Conservation (phyloP, 2,113 vertebrate species). For the Tupaia chinensis region DNA sequence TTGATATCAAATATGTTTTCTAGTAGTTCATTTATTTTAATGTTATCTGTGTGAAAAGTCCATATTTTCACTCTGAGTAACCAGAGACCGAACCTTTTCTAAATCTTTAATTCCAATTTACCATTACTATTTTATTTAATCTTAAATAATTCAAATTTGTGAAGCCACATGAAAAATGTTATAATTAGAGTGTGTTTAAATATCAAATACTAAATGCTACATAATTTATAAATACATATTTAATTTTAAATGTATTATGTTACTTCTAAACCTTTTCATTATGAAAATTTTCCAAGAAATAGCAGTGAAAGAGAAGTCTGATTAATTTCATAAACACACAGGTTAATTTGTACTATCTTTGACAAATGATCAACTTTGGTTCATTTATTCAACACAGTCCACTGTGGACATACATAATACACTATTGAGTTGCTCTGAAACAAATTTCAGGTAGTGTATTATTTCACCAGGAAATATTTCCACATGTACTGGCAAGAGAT, state of each 20-base stretch:
- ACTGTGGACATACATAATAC: fast-evolving
- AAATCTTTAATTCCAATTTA: neutral
- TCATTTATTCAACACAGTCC: neutral
- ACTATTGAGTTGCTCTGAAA: neutral
- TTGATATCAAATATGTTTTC: neutral
- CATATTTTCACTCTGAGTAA: neutral
- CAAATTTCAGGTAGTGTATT: neutral
- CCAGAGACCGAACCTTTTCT: neutral
- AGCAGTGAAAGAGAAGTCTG: neutral
- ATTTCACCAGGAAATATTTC: constrained; percentile 9
- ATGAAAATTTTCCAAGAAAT: neutral
- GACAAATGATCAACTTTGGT: neutral
- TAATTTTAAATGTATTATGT: neutral
- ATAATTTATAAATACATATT: neutral
- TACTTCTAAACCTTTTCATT: neutral
- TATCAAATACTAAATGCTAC: neutral
- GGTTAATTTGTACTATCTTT: neutral
- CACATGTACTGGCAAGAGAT: neutral
- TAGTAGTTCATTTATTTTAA: constrained; percentile 6
- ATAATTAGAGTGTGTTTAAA: neutral
- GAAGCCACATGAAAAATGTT: neutral
- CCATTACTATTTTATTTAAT: neutral
- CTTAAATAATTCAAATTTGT: neutral
- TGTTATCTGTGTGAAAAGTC: neutral
- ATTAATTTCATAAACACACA: neutral